These are phyloP conservation scores for Muscicapa adusta DNA, from an alignment of 2,113 vertebrate species.

Conservation along the genomic window DNA sequence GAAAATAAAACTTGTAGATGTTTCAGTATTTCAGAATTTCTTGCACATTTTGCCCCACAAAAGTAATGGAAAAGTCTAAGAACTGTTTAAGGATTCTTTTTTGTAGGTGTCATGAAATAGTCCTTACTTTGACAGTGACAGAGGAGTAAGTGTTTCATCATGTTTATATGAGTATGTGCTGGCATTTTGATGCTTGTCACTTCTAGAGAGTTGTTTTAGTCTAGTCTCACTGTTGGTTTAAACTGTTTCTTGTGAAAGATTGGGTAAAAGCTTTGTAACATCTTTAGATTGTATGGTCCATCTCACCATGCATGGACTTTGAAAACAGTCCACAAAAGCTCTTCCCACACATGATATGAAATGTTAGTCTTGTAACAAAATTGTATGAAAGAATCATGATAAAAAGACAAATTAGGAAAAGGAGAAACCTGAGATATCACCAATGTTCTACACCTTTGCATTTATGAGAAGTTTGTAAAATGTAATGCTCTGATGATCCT, in stretches of 20 bases:
- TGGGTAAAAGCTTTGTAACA: background rate
- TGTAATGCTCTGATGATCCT: background rate
- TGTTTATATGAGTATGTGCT: slow-evolving; percentile 18
- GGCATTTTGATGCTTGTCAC: background rate
- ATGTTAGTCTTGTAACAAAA: background rate
- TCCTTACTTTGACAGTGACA: slow-evolving; percentile 34
- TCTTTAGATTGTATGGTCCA: background rate
- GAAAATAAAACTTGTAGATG: slow-evolving; percentile 22
- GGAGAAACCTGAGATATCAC: background rate
- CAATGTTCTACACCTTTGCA: background rate
- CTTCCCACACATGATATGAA: background rate
- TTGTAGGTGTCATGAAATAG: slow-evolving; percentile 37
- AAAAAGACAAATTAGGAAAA: background rate
- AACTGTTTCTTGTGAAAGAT: background rate
- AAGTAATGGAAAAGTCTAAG: background rate
- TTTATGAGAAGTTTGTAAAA: background rate
- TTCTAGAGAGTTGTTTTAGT: background rate
- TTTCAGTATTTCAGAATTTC: slow-evolving; percentile 17
- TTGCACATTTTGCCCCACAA: background rate
- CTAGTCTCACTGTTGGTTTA: background rate
- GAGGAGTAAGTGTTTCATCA: slow-evolving; percentile 12
- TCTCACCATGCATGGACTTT: background rate
- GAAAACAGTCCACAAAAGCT: background rate
- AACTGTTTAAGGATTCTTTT: slow-evolving; percentile 42
- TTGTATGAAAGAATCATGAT: background rate